Evolutionary conservation across 2,797 vertebrate species (phyloP), one percentile per base, ranked within the genome.

Genomic region (Scarus forsteni): DNA sequence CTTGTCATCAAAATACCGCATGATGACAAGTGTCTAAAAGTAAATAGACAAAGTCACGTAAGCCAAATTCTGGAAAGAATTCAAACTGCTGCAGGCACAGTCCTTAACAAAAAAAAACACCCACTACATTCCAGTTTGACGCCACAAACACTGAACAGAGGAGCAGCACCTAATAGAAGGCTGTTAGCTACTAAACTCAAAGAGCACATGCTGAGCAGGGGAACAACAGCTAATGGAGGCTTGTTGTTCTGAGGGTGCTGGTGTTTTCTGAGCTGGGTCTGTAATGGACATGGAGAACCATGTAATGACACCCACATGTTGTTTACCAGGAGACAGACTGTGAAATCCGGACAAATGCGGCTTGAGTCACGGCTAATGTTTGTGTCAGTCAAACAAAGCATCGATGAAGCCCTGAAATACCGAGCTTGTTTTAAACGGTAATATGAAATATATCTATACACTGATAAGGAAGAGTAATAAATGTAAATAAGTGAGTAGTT

Each of bases 1-100:
- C 94, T 91, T n/a, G 91, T 90, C 88, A 95, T 94, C 73, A 95
- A 73, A 67, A 95, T 95, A n/a, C 95, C 95, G 0, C 95, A 93
- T 46, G 91, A 96, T 0, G 91, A 93, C 82, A 95, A 16, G 85
- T 95, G 92, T 77, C 96, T 96, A 65, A 46, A 81, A 80, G 69
- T 44, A 51, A 10, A 85, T 48, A 71, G 66, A 16, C 73, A 77
- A 77, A 2, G 11, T 66, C 35, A 10, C 14, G 49, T 80, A 0
- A 75, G 65, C 14, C 18, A 1, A 8, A 8, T 73, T 90, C 84
- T 80, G 73, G 89, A 90, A 84, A 63, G 44, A 54, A 38, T 6
- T 0, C 8, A 19, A 63, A 59, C 35, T 19, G 48, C 14, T 15
- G 72, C 51, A 68, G 34, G 13, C 44, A 50, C 19, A 44, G 9